Conservation (phyloP, 2,888 invertebrate genomes). For the Cosmorhoe ocellata region DNA sequence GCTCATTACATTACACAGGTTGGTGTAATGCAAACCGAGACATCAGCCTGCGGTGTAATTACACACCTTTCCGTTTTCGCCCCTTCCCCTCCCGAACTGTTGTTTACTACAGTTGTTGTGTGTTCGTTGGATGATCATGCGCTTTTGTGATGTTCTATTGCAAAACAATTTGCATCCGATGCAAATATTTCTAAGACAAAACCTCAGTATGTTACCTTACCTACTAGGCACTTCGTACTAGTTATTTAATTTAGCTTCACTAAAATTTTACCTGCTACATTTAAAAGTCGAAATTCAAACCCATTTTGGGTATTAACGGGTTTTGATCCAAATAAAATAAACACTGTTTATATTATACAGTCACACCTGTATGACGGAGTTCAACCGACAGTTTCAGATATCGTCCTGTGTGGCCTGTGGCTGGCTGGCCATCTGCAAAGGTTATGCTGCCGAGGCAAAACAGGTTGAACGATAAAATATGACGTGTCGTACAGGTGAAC, state of each 20-base stretch:
- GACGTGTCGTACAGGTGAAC: conserved; percentile 8
- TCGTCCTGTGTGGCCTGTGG: conserved; percentile 23
- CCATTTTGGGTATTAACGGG: too few relatives aligned
- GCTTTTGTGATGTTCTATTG: conserved; percentile 3
- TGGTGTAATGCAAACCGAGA: conserved; percentile 68
- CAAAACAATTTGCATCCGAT: conserved; percentile 1
- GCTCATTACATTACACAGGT: conserved; percentile 50
- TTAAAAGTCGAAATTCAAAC: too few relatives aligned
- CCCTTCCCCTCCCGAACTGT: conserved; percentile 35
- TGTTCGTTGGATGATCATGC: conserved; percentile 2
- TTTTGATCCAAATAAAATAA: too few relatives aligned
- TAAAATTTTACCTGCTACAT: too few relatives aligned
- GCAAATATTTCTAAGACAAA: not conserved
- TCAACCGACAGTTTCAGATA: conserved; percentile 14
- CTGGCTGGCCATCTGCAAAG: conserved; percentile 20
- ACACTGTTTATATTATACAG: not conserved
- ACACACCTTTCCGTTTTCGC: conserved; percentile 52
- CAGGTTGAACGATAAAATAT: conserved; percentile 12
- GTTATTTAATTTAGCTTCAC: not conserved
- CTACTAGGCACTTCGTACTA: not conserved
- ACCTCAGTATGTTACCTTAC: not conserved
- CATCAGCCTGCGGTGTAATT: conserved; percentile 57
- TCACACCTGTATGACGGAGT: conserved; percentile 14
- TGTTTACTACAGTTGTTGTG: conserved; percentile 36
- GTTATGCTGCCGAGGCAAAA: conserved; percentile 14